phyloP scores from a whole-genome alignment of 2,888 invertebrate species.

The Serripes groenlandicus region DNA sequence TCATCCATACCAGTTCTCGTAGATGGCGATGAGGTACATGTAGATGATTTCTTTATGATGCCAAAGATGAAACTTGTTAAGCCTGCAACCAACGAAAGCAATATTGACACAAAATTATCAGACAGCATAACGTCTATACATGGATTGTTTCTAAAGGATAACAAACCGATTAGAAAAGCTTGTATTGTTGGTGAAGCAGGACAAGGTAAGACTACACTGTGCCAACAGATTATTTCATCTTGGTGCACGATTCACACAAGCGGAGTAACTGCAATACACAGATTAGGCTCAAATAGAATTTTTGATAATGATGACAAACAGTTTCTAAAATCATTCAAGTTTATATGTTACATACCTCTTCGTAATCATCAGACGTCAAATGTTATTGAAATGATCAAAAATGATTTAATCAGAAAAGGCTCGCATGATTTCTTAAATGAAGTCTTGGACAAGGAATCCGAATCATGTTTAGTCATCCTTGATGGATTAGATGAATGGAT shows the following conservation, averaged over 20 bases:
- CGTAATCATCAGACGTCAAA: neutral
- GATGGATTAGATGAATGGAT: slow-evolving; percentile 19
- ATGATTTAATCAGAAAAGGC: neutral
- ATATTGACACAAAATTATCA: neutral
- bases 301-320: neutral
- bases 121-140: neutral
- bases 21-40: neutral
- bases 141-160: neutral
- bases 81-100: too few species aligned
- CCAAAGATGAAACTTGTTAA: neutral
- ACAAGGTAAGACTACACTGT: slow-evolving; percentile 9
- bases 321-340: slow-evolving; percentile 6
- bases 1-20: neutral
- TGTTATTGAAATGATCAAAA: slow-evolving; percentile 19
- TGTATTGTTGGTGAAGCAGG: slow-evolving; percentile 13
- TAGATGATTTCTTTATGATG: slow-evolving; percentile 1
- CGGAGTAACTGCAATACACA: too few species aligned
- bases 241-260: slow-evolving; percentile 13
- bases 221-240: slow-evolving; percentile 7
- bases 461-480: neutral
- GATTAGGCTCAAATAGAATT: neutral
- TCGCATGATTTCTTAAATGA: neutral
- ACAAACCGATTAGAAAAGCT: neutral
- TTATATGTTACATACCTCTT: slow-evolving; percentile 19
- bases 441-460: neutral